Evolutionary conservation across 1,140 invertebrate species (phyloP).

Genomic region (Goniozus legneri): DNA sequence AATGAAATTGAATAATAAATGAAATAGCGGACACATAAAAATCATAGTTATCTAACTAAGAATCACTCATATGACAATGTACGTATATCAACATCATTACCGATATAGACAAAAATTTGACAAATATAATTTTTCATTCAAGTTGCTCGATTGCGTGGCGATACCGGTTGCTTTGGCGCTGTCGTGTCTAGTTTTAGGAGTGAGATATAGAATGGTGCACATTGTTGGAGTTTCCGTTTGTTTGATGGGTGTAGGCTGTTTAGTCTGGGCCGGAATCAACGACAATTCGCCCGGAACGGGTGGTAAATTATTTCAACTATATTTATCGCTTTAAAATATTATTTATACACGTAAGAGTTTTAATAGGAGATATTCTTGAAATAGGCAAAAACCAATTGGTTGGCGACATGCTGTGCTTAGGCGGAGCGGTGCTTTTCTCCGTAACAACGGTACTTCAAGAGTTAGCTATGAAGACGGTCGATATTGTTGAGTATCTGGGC

Average conservation of each 20-base stretch:
- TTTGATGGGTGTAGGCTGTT: conserved; percentile 76
- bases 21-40: too few species aligned
- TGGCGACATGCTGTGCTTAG: conserved; percentile 80
- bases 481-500: conserved; percentile 80
- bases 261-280: conserved; percentile 80
- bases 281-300: conserved; percentile 60
- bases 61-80: too few species aligned
- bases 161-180: conserved; percentile 78
- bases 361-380: conserved; percentile 22
- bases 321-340: neutral
- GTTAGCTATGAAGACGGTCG: conserved; percentile 75
- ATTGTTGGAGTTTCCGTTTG: conserved; percentile 78
- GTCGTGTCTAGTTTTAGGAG: conserved; percentile 68
- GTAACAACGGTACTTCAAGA: conserved; percentile 82
- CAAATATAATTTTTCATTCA: conserved; percentile 57
- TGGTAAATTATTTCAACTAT: conserved; percentile 23
- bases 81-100: neutral
- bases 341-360: too few species aligned
- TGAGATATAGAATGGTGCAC: conserved; percentile 70
- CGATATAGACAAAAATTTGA: neutral
- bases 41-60: too few species aligned
- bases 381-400: conserved; percentile 74
- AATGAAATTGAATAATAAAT: too few species aligned
- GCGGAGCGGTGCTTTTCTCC: conserved; percentile 78
- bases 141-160: conserved; percentile 82